phyloP scores from a whole-genome alignment of 1,140 invertebrate species.

The Nomia melanderi region DNA sequence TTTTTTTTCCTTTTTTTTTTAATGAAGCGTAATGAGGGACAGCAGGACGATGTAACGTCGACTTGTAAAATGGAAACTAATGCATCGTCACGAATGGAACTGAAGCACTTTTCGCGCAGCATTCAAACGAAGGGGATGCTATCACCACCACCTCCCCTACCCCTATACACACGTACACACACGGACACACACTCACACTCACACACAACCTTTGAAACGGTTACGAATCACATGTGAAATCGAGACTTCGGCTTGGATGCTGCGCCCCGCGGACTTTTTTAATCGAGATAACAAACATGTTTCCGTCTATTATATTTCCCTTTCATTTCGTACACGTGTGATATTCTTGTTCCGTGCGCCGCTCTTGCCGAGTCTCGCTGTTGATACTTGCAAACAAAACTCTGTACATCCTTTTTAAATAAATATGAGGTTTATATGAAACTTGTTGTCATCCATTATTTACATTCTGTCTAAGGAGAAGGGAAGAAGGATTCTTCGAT shows the following conservation, averaged over 20 bases:
- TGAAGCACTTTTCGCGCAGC: slow-evolving; percentile 46
- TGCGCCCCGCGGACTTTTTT: slow-evolving; percentile 42
- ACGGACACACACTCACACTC: neutral
- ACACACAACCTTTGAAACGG: neutral
- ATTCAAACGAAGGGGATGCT: slow-evolving; percentile 36
- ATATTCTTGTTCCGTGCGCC: slow-evolving; percentile 79
- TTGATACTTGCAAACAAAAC: slow-evolving; percentile 80
- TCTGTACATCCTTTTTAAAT: slow-evolving; percentile 82
- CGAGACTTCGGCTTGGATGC: slow-evolving; percentile 52
- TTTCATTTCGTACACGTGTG: slow-evolving; percentile 72
- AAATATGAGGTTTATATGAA: slow-evolving; percentile 81
- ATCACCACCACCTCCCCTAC: neutral
- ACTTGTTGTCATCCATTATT: neutral
- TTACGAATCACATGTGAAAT: slow-evolving; percentile 31
- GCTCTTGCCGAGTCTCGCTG: slow-evolving; percentile 80
- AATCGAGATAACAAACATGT: slow-evolving; percentile 47
- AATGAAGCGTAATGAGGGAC: slow-evolving; percentile 1
- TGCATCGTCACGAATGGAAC: slow-evolving; percentile 26
- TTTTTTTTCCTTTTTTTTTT: slow-evolving; percentile 2
- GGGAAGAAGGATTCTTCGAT: too few species aligned
- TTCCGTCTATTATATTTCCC: slow-evolving; percentile 44
- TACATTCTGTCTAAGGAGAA: neutral
- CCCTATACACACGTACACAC: neutral
- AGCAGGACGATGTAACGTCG: slow-evolving; percentile 33
- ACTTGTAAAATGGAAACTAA: slow-evolving; percentile 29